Evolutionary conservation across 2,113 vertebrate species (phyloP).

Genomic region (Nothoprocta perdicaria): DNA sequence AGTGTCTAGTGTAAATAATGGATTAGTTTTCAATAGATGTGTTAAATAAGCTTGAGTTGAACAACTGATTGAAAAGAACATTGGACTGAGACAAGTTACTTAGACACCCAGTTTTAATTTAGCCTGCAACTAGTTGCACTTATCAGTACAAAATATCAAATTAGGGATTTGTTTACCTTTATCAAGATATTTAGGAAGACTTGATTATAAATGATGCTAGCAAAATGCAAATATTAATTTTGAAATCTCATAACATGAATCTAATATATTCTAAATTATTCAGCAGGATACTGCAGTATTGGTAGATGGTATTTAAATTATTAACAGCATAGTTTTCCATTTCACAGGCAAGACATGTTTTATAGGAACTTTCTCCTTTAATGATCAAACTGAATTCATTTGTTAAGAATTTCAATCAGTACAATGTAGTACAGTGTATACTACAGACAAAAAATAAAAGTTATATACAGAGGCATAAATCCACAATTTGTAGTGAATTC

Average conservation of each 20-base stretch:
- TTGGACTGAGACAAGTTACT: neutral
- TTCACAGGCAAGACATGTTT: constrained; percentile 46
- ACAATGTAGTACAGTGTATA: neutral
- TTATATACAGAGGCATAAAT: neutral
- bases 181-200: constrained; percentile 46
- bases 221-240: constrained; percentile 58
- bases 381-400: neutral
- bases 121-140: neutral
- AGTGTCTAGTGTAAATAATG: neutral
- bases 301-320: constrained; percentile 42
- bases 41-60: neutral
- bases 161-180: constrained; percentile 50
- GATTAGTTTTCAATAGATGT: neutral
- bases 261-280: constrained; percentile 39
- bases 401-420: constrained; percentile 1
- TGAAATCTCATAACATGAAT: constrained; percentile 32
- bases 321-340: constrained; percentile 24
- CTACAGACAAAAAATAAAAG: neutral
- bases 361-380: constrained; percentile 27
- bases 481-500: neutral
- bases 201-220: constrained; percentile 31
- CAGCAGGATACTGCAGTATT: neutral
- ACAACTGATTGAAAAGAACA: neutral
- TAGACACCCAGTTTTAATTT: neutral
- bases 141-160: constrained; percentile 22